A percentile compares a stretch with the other conserved stretches of the same genome.
These are phyloP conservation scores for Antechinus flavipes DNA, from an alignment of 2,113 vertebrate species.

Conservation along the genomic window DNA sequence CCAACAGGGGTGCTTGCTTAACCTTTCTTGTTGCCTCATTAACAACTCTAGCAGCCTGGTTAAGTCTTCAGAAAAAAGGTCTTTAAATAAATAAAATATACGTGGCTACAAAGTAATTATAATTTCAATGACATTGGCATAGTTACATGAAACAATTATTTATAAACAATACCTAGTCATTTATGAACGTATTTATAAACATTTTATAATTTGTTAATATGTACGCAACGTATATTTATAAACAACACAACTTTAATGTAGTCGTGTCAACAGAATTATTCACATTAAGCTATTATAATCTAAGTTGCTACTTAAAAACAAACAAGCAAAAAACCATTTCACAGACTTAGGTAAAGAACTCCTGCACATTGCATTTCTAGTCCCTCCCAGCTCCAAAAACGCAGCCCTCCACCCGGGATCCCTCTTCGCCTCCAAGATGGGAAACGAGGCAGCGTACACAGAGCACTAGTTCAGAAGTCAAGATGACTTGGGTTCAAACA, in stretches of 20 bases:
- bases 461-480: background rate
- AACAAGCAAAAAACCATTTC: background rate
- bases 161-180: background rate
- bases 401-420: background rate
- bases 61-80: background rate
- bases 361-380: background rate
- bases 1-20: background rate
- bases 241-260: background rate
- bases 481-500: background rate
- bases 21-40: background rate
- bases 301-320: background rate
- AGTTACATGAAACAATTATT: background rate
- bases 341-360: background rate
- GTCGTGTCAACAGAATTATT: background rate
- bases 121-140: background rate
- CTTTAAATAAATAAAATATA: background rate
- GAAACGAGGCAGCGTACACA: background rate
- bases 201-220: background rate
- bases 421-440: background rate
- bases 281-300: background rate
- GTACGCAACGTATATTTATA: background rate
- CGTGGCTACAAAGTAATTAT: background rate
- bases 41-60: no score
- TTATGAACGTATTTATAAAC: background rate
- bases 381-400: background rate